These are phyloP conservation scores for Chromoteleia sp. DNA, from an alignment of 2,888 invertebrate species.

Conservation along the genomic window DNA sequence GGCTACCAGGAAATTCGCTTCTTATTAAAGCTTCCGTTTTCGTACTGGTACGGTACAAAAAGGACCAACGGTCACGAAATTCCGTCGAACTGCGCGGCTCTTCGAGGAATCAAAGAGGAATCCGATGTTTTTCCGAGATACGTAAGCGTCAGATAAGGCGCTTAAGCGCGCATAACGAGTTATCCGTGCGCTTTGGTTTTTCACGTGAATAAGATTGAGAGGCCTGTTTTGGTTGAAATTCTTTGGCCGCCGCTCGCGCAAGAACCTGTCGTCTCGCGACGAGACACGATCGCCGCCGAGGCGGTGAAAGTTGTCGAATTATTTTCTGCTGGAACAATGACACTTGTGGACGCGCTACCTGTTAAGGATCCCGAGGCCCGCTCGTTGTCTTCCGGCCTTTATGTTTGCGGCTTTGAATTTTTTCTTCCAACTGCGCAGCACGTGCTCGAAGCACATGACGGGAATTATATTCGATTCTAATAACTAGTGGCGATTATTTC, in stretches of 20 bases:
- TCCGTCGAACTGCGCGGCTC: not conserved
- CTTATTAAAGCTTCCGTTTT: conserved; percentile 27
- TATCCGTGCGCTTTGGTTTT: conserved; percentile 28
- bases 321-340: conserved; percentile 55
- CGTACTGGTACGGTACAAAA: not conserved
- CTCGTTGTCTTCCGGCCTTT: conserved; percentile 56
- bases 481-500: conserved; percentile 13
- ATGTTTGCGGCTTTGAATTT: conserved; percentile 32
- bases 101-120: conserved; percentile 24
- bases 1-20: conserved; percentile 10
- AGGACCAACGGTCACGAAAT: conserved; percentile 22
- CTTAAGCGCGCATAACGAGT: conserved; percentile 41
- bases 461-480: conserved; percentile 34
- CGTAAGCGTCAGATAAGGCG: conserved; percentile 34
- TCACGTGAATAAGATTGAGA: conserved; percentile 37
- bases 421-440: conserved; percentile 33
- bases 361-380: conserved; percentile 28
- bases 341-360: conserved; percentile 54
- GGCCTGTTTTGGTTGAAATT: conserved; percentile 32
- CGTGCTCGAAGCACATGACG: conserved; percentile 21
- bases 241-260: conserved; percentile 9
- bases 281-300: too few relatives aligned
- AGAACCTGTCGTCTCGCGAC: conserved; percentile 29
- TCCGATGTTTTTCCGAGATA: conserved; percentile 35
- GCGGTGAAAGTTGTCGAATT: conserved; percentile 57